Conservation (phyloP, 1,140 invertebrate species). For the Mycetomoellerius zeteki region DNA sequence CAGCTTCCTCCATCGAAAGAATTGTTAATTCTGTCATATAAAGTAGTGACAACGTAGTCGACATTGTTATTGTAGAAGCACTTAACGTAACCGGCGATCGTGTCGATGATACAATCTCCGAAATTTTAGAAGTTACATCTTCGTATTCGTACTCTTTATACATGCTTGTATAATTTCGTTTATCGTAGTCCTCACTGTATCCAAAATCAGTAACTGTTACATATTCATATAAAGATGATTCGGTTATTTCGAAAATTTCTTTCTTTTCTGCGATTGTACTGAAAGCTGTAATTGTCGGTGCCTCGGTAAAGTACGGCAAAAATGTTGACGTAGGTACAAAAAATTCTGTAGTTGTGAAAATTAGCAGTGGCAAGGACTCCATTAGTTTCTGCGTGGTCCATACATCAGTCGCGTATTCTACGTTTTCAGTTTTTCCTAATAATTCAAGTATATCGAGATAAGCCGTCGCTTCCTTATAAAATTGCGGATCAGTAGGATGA, state of each 20-base stretch:
- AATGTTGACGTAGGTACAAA: neutral
- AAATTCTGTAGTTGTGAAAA: constrained; percentile 8
- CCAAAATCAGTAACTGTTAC: neutral
- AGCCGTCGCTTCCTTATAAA: constrained; percentile 11
- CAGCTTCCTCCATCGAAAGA: neutral
- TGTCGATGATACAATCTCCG: too few relatives aligned
- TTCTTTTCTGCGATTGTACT: neutral
- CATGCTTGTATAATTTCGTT: neutral
- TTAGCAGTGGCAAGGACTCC: neutral
- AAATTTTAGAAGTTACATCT: neutral
- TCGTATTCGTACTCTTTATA: constrained; percentile 9
- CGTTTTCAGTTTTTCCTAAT: neutral
- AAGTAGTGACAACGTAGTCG: constrained; percentile 7
- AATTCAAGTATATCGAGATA: neutral
- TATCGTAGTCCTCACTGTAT: neutral
- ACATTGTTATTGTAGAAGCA: neutral
- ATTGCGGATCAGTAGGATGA: neutral
- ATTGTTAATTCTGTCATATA: constrained; percentile 25
- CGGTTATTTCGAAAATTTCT: neutral
- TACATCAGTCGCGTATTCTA: neutral
- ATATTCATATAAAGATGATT: constrained; percentile 1
- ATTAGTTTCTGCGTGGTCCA: neutral
- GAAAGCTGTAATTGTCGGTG: neutral
- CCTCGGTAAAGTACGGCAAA: neutral
- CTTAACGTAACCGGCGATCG: too few relatives aligned